phyloP scores from a whole-genome alignment of 2,888 invertebrate species.

The Oasisia sp. region DNA sequence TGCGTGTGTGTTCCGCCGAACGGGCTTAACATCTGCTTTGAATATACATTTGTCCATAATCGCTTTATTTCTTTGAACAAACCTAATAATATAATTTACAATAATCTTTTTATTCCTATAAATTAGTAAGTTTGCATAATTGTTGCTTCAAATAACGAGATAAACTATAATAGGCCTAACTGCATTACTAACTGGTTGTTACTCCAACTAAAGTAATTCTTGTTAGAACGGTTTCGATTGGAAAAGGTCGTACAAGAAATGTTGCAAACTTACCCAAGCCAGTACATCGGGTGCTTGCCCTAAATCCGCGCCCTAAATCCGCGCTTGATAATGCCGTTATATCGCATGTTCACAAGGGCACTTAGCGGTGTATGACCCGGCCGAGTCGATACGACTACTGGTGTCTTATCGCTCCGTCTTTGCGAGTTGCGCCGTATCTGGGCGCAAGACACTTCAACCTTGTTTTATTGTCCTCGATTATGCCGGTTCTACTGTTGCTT shows the following conservation, averaged over 20 bases:
- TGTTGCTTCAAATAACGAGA: no score
- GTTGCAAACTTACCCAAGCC: background rate
- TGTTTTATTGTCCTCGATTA: conserved; percentile 6
- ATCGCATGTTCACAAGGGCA: background rate
- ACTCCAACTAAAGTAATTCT: no score
- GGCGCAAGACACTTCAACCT: background rate
- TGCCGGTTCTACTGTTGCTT: background rate
- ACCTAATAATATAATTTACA: no score
- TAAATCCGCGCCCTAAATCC: background rate
- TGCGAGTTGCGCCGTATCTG: background rate
- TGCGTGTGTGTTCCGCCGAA: no score
- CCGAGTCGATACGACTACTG: background rate
- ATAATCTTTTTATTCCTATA: no score
- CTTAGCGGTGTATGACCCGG: background rate
- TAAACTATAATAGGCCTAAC: no score
- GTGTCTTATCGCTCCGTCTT: background rate
- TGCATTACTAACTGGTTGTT: no score
- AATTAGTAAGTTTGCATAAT: no score
- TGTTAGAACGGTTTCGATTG: background rate
- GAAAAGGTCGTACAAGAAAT: background rate
- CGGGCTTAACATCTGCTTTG: no score
- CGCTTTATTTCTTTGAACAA: no score
- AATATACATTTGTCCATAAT: no score
- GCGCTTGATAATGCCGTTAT: background rate
- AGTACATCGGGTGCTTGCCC: background rate